Conservation (phyloP, 2,888 invertebrate genomes). For the Ceratothoa steindachneri region DNA sequence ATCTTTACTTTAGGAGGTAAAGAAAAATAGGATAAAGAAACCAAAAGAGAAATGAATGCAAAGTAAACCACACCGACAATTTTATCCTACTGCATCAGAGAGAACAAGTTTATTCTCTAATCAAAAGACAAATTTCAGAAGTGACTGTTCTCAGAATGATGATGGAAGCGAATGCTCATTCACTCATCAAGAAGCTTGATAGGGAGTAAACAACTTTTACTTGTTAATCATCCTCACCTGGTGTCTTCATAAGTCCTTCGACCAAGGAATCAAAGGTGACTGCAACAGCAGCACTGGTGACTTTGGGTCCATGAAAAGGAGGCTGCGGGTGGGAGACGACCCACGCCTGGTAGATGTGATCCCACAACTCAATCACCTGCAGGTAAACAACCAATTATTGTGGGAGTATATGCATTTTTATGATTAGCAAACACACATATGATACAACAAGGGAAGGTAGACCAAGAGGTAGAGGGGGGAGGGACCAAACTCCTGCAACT, state of each 20-base stretch:
- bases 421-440: constrained; percentile 40
- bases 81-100: no score
- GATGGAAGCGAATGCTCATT: no score
- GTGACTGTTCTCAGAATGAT: no score
- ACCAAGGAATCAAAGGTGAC: constrained; percentile 49
- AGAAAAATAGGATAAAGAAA: no score
- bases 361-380: constrained; percentile 87
- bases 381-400: constrained; percentile 49
- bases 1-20: no score
- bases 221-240: constrained; percentile 23
- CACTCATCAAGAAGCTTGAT: no score
- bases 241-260: constrained; percentile 49
- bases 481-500: no score
- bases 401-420: constrained; percentile 36
- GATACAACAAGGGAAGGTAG: not conserved
- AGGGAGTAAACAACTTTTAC: no score
- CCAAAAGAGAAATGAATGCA: no score
- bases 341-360: constrained; percentile 88
- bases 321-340: constrained; percentile 56
- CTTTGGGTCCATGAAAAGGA: constrained; percentile 32
- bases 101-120: no score
- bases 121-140: not conserved
- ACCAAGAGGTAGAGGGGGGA: not conserved
- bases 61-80: no score
- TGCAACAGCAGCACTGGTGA: constrained; percentile 45